phyloP scores from a whole-genome alignment of 2,888 invertebrate species.

The Catocala fraxini region DNA sequence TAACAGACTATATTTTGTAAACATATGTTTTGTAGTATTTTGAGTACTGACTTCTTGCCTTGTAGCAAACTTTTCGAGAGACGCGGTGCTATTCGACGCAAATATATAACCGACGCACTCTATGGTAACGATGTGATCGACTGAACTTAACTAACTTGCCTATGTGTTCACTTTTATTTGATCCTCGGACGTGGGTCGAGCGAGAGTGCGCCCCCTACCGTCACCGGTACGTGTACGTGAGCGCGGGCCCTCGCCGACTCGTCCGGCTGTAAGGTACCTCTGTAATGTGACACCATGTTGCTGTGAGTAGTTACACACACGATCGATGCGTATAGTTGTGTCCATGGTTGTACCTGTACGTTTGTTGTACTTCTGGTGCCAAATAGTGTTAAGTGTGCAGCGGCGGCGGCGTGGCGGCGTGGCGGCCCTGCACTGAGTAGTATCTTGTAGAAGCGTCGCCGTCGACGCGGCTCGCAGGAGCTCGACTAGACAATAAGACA shows the following conservation, averaged over 20 bases:
- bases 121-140: conserved; percentile 2
- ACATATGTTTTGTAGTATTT: conserved; percentile 29
- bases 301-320: conserved; percentile 59
- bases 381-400: conserved; percentile 57
- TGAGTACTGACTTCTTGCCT: conserved; percentile 50
- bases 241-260: no score
- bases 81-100: conserved; percentile 52
- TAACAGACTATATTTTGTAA: conserved; percentile 39
- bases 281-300: conserved; percentile 49
- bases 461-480: conserved; percentile 10
- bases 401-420: background rate
- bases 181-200: background rate
- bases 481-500: conserved; percentile 56
- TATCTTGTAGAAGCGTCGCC: conserved; percentile 1
- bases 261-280: conserved; percentile 3
- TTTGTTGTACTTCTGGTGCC: conserved; percentile 57
- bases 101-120: background rate
- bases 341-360: background rate
- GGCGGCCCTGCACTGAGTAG: background rate
- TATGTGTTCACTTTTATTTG: conserved; percentile 15
- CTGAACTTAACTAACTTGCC: conserved; percentile 8
- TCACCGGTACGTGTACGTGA: background rate
- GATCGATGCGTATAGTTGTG: conserved; percentile 13
- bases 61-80: conserved; percentile 42
- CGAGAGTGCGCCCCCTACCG: background rate